phyloP scores from a whole-genome alignment of 2,797 vertebrate species.

The Sebastes matsubarae region DNA sequence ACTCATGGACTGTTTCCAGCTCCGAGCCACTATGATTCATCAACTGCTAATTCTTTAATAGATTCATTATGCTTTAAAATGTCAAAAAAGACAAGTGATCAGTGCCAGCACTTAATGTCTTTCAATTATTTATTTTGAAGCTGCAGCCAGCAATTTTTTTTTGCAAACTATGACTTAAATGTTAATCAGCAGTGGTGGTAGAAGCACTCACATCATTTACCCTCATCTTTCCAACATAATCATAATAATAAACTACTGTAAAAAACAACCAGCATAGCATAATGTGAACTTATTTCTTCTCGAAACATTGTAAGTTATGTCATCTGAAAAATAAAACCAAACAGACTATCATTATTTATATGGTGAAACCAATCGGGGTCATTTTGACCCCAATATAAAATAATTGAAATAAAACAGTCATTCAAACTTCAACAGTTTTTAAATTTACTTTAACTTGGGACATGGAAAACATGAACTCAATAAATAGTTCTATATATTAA shows the following conservation, averaged over 20 bases:
- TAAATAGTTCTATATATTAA: too few species aligned
- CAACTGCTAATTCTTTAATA: neutral
- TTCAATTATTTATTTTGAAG: neutral
- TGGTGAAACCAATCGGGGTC: neutral
- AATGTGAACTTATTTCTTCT: neutral
- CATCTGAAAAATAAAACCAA: neutral
- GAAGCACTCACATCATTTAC: neutral
- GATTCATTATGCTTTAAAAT: neutral
- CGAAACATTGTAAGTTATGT: neutral
- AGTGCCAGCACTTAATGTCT: neutral
- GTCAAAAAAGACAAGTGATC: neutral
- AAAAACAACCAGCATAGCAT: neutral
- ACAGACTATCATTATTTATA: neutral
- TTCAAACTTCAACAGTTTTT: neutral
- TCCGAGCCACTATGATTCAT: neutral
- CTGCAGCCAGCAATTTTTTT: neutral
- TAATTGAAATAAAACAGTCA: neutral
- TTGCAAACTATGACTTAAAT: neutral
- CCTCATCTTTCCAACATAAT: neutral
- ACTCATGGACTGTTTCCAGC: neutral
- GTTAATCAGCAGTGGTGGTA: neutral
- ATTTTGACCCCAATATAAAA: neutral
- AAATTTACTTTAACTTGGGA: too few species aligned
- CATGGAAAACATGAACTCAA: too few species aligned
- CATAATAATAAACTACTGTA: neutral